phyloP scores from a whole-genome alignment of 2,888 invertebrate genomes.

The Synergus laeviventris region DNA sequence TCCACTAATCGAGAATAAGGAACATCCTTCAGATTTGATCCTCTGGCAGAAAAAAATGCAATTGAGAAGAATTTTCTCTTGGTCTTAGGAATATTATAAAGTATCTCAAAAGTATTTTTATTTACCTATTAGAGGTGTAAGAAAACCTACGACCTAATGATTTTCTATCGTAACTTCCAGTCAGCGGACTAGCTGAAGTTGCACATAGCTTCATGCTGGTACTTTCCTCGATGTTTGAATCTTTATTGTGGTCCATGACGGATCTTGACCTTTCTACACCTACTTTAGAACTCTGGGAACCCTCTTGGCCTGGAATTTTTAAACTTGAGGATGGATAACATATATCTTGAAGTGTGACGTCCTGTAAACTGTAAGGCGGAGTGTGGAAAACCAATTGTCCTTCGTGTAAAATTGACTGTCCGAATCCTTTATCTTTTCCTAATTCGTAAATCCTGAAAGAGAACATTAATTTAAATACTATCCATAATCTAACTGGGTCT shows the following conservation, averaged over 20 bases:
- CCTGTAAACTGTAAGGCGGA: constrained; percentile 89
- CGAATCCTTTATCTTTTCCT: constrained; percentile 92
- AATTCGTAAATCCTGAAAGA: constrained; percentile 82
- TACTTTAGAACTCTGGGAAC: constrained; percentile 60
- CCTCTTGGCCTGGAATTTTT: constrained; percentile 64
- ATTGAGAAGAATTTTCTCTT: neutral
- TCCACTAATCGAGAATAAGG: constrained; percentile 89
- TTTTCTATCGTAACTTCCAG: constrained; percentile 73
- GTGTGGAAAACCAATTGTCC: constrained; percentile 93
- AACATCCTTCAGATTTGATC: constrained; percentile 81
- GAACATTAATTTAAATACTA: constrained; percentile 26
- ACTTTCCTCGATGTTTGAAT: constrained; percentile 62
- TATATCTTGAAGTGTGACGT: constrained; percentile 85
- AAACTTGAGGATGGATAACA: constrained; percentile 59
- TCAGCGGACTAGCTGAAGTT: constrained; percentile 75
- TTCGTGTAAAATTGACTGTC: constrained; percentile 93
- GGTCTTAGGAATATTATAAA: too few species aligned
- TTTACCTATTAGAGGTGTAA: constrained; percentile 79
- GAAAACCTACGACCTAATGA: constrained; percentile 80
- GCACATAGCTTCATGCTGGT: constrained; percentile 66
- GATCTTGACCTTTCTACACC: constrained; percentile 72
- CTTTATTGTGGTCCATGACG: constrained; percentile 68
- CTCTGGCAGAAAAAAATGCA: constrained; percentile 54
- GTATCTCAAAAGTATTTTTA: neutral
- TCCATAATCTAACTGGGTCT: too few species aligned